These are phyloP conservation scores for Myiopsitta monachus DNA, from an alignment of 2,113 vertebrate species.

Conservation along the genomic window DNA sequence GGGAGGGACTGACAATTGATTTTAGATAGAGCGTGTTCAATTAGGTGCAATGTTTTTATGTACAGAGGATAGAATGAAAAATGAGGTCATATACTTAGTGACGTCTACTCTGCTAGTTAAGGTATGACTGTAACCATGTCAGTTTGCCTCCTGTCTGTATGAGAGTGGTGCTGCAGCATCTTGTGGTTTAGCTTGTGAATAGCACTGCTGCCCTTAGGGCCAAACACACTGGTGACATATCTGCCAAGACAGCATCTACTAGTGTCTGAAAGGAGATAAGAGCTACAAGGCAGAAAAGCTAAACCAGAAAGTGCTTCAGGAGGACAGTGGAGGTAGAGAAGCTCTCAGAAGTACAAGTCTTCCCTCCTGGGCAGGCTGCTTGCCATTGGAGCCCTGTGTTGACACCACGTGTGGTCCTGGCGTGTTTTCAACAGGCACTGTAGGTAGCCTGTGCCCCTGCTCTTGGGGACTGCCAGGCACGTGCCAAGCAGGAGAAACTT, in stretches of 20 bases:
- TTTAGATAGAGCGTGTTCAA: neutral
- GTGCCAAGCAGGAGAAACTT: neutral
- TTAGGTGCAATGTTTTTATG: neutral
- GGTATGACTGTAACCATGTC: neutral
- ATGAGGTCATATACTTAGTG: neutral
- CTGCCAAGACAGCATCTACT: neutral
- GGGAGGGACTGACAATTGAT: neutral
- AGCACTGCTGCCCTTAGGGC: neutral
- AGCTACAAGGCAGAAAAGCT: neutral
- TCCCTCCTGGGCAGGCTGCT: neutral
- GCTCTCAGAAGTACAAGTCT: neutral
- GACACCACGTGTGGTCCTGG: neutral
- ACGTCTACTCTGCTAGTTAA: neutral
- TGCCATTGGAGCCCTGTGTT: neutral
- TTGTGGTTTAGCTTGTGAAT: neutral
- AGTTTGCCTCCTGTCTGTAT: neutral
- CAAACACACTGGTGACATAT: neutral
- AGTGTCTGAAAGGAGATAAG: neutral
- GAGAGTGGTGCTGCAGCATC: neutral
- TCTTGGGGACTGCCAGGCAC: neutral
- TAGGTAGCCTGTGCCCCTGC: neutral
- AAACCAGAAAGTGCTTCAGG: neutral
- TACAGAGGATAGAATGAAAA: neutral
- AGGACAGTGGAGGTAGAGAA: neutral
- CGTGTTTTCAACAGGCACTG: fast-evolving